phyloP scores from a whole-genome alignment of 2,888 invertebrate genomes.

The Mayetiola destructor region DNA sequence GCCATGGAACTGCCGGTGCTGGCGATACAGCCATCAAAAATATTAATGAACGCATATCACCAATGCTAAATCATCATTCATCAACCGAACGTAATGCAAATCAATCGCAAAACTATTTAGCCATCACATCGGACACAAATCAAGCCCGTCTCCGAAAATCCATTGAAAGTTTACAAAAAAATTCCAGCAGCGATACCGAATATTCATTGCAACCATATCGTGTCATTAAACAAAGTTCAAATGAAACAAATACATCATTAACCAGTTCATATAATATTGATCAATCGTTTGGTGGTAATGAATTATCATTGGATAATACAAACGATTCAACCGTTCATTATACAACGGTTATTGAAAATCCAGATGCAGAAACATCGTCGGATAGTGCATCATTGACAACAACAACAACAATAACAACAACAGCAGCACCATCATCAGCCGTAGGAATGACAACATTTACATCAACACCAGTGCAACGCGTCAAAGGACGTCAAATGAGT shows the following conservation, averaged over 20 bases:
- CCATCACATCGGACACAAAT: slow-evolving; percentile 13
- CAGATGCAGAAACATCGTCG: not conserved
- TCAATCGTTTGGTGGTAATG: slow-evolving; percentile 32
- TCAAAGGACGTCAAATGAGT: not conserved
- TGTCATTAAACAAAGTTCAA: slow-evolving; percentile 35
- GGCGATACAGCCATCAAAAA: not conserved
- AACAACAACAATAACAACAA: not conserved
- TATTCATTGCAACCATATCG: slow-evolving; percentile 35
- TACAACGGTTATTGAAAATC: slow-evolving; percentile 21
- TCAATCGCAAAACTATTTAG: slow-evolving; percentile 21
- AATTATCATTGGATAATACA: slow-evolving; percentile 30
- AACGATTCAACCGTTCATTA: slow-evolving; percentile 23
- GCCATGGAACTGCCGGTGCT: not conserved
- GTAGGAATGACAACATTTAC: not conserved
- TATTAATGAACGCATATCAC: not conserved
- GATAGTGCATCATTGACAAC: not conserved
- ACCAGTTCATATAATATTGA: slow-evolving; percentile 35
- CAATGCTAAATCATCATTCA: slow-evolving; percentile 15
- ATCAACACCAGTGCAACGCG: not conserved
- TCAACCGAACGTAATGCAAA: slow-evolving; percentile 16
- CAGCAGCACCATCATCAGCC: slow-evolving; percentile 24
- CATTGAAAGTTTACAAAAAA: slow-evolving; percentile 34
- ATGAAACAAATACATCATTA: slow-evolving; percentile 35
- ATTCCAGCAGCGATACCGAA: slow-evolving; percentile 36
- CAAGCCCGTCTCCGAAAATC: slow-evolving; percentile 31